Base-by-base conservation (phyloP, 2,113 vertebrate species). In the Phainopepla nitens region DNA sequence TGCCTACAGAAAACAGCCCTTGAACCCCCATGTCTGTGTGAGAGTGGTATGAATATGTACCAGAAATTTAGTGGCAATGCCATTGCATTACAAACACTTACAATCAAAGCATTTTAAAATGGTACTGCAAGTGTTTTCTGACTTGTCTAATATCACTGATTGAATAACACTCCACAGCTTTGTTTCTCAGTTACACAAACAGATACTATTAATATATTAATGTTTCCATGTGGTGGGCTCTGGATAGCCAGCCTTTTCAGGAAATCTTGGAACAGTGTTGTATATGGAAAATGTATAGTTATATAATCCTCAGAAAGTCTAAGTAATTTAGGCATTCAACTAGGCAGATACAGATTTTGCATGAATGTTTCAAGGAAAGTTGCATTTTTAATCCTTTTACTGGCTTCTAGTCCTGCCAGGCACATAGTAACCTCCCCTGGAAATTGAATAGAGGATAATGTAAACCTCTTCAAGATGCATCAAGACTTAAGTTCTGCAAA, bases 301-400 rank as follows among this genome's bases (percentile, higher is more conserved):
- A 94, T n/a, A 70, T 96, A 97, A 97, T 49, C 58, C 73, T 68
- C 68, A 35, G 9, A 90, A 92, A 96, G 68, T 54, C 84, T 87
- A 93, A 96, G 64, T 87, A 77, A 78, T 94, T 95, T 89, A 92
- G 80, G 42, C 80, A 76, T 87, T 87, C 83, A 92, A 42, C 62
- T 82, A 90, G 72, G 75, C 66, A 92, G 85, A 62, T 94, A 87
- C 94, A 97, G 95, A 95, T 87, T 97, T 97, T 69, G 17, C 77
- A 97, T 95, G 1, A 97, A 97, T 97, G 87, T 97, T 97, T 97
- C 89, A 94, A 92, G 50, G 69, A 78, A 93, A 94, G 61, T 58
- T 95, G 70, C 86, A 96, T 96, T 97, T 97, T 97, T 97, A 97
- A 96, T 96, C 49, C 56, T 75, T 92, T 90, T 71, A 73, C 73